These are phyloP conservation scores for Spea bombifrons DNA, from an alignment of 2,113 vertebrate genomes.

Conservation along the genomic window DNA sequence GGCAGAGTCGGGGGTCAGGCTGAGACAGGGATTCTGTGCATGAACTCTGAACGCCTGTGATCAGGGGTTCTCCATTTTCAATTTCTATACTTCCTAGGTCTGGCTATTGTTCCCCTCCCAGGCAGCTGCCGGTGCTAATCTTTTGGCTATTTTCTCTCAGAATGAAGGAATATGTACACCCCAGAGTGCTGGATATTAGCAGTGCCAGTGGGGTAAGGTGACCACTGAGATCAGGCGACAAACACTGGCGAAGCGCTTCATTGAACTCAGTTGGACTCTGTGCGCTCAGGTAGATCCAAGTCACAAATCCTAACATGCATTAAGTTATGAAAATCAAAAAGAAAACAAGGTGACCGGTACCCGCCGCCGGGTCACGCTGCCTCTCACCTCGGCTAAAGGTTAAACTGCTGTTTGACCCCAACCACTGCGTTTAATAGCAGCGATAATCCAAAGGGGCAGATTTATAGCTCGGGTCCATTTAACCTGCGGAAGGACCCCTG, in stretches of 20 bases:
- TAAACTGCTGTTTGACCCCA: slow-evolving; percentile 42
- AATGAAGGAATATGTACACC: slow-evolving; percentile 58
- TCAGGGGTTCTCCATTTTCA: slow-evolving; percentile 51
- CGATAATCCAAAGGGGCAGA: not conserved
- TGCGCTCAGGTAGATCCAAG: slow-evolving; percentile 44
- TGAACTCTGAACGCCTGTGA: slow-evolving; percentile 61
- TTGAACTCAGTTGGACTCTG: slow-evolving; percentile 56
- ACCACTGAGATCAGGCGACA: slow-evolving; percentile 40
- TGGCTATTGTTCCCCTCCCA: slow-evolving; percentile 65
- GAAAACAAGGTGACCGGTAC: slow-evolving; percentile 42
- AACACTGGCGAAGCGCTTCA: slow-evolving; percentile 42
- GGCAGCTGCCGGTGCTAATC: slow-evolving; percentile 71
- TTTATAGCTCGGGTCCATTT: not conserved
- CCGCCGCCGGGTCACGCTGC: not conserved
- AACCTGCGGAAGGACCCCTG: not conserved
- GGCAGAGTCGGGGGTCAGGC: slow-evolving; percentile 54
- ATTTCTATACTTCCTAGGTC: slow-evolving; percentile 68
- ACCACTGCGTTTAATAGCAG: not conserved
- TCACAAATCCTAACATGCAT: slow-evolving; percentile 31
- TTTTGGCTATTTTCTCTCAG: slow-evolving; percentile 65
- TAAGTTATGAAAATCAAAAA: slow-evolving; percentile 44
- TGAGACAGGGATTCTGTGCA: slow-evolving; percentile 55
- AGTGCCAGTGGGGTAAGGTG: slow-evolving; percentile 42
- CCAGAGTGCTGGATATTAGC: slow-evolving; percentile 54
- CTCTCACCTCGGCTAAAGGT: slow-evolving; percentile 42